Evolutionary conservation across 53 echinoderm and acorn worm genomes (phyloP).

Genomic region (Stichopus horrens): DNA sequence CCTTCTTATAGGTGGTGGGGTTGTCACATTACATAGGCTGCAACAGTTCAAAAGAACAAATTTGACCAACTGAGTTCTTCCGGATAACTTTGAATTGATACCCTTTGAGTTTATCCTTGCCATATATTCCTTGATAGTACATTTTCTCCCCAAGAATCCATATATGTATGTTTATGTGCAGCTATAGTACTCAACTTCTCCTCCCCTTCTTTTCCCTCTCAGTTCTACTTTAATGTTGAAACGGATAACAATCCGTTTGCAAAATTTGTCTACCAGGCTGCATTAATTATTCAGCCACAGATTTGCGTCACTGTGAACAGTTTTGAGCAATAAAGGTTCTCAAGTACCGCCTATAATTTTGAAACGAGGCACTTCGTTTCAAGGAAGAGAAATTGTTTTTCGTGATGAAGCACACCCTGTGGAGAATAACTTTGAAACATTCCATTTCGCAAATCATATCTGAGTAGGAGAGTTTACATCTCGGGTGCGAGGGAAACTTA

Average conservation of each 20-base stretch:
- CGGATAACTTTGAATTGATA: too few species aligned
- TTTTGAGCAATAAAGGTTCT: not conserved
- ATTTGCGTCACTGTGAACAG: not conserved
- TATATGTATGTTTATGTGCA: too few species aligned
- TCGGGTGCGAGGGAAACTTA: not conserved
- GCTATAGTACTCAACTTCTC: too few species aligned
- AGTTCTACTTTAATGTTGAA: too few species aligned
- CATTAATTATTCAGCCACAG: not conserved
- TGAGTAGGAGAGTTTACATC: conserved; percentile 1
- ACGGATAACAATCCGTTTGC: too few species aligned
- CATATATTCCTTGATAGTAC: not conserved
- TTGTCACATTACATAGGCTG: too few species aligned
- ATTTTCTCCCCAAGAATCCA: not conserved
- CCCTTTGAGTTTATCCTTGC: too few species aligned
- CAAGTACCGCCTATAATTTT: not conserved
- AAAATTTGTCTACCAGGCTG: too few species aligned
- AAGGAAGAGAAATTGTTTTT: not conserved
- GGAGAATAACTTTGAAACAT: not conserved
- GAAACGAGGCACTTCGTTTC: not conserved
- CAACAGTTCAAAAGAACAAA: too few species aligned
- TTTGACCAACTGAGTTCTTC: too few species aligned
- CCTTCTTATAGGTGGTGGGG: too few species aligned
- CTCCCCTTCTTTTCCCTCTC: too few species aligned
- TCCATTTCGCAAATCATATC: conserved; percentile 15
- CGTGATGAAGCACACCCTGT: conserved; percentile 10